Evolutionary conservation across 2,797 vertebrate species (phyloP).

Genomic region (Naso thynnoides): DNA sequence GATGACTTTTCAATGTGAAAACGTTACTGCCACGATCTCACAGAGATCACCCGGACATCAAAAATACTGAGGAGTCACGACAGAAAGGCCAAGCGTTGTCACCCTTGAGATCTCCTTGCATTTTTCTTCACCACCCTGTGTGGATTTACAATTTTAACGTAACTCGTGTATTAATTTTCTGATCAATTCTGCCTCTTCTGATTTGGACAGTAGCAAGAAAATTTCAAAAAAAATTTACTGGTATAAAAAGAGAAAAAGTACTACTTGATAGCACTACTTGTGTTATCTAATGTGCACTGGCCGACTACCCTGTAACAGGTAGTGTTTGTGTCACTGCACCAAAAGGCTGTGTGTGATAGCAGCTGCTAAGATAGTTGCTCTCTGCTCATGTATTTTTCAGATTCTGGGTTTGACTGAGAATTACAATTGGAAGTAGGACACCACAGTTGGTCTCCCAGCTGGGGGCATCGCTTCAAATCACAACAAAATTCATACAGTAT

Average conservation of each 20-base stretch:
- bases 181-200: conserved; percentile 36
- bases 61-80: conserved; percentile 78
- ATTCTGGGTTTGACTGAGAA: conserved; percentile 64
- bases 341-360: conserved; percentile 66
- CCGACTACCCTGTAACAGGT: conserved; percentile 76
- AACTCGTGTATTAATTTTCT: conserved; percentile 26
- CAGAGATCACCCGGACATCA: conserved; percentile 87
- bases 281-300: conserved; percentile 38
- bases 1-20: conserved; percentile 98
- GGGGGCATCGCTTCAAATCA: conserved; percentile 51
- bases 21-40: conserved; percentile 89
- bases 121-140: conserved; percentile 17
- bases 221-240: conserved; percentile 59
- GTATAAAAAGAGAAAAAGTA: conserved; percentile 71
- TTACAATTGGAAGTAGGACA: conserved; percentile 65
- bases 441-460: conserved; percentile 45
- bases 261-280: conserved; percentile 19
- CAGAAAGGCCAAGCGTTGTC: conserved; percentile 85
- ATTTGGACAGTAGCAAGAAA: conserved; percentile 47
- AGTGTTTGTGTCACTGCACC: conserved; percentile 63
- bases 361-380: conserved; percentile 59
- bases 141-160: conserved; percentile 36
- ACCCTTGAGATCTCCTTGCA: conserved; percentile 45
- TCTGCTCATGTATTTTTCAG: conserved; percentile 70
- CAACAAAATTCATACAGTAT: conserved; percentile 58